Base-by-base conservation (phyloP, 2,797 vertebrate species). In the Ceryle rudis region DNA sequence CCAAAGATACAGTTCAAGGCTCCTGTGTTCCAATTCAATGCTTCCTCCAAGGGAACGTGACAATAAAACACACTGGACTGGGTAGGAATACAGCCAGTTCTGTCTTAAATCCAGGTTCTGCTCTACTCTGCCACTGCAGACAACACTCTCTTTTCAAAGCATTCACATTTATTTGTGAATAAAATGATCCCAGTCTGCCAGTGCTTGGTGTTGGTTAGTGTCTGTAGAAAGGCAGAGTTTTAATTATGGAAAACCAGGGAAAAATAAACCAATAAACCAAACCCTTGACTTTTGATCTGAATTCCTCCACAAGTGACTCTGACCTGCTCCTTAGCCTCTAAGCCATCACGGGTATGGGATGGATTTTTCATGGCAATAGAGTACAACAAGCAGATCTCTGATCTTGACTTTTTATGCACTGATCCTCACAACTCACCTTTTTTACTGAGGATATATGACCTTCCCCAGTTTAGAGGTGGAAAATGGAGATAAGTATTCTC, bases 251-350 rank as follows among this genome's bases (percentile, higher is more conserved):
- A 80, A 87, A 82, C 23, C 3, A 26, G 4, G 2, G 4, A 18
- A 41, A 25, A 25, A 20, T 33, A 33, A 46, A 0, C 2, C 1
- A 23, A 23, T 35, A 35, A 47, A 0, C 3, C 1, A 25, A 73
- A 16, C 2, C 21, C 9, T 28, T 22, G 47, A 12, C 11, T 86
- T 86, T 29, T 55, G 9, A 78, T 69, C 31, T 4, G 16, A 65
- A 75, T 89, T 84, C 20, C 13, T 60, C 6, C 7, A 60, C 35
- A 25, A 81, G 22, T 57, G 15, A 88, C 31, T 73, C 69, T 44
- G 23, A 3, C 11, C 19, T 52, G 8, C 13, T 55, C 14, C 23
- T 54, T 58, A 70, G 13, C 25, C 47, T 55, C 4, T 19, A 4
- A 89, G 12, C 14, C 35, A 83, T 14, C 7, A 55, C 1, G 2